Conservation (phyloP, 1,140 invertebrate genomes). For the Campoletis sonorensis region DNA sequence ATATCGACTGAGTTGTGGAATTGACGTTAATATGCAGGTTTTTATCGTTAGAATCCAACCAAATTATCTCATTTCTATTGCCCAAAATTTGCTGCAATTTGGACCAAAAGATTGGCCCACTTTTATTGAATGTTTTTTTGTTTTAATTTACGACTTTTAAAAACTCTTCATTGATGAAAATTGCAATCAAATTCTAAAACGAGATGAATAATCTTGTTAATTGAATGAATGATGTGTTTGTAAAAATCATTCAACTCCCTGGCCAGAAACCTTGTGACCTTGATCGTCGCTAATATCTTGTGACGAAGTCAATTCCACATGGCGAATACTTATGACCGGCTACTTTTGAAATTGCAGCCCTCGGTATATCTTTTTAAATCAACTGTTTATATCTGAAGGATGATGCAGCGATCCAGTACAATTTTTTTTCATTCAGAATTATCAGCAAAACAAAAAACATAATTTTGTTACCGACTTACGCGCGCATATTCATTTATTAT, state of each 20-base stretch:
- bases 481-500: background rate
- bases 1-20: background rate
- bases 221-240: background rate
- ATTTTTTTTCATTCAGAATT: constrained; percentile 15
- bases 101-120: too few relatives aligned
- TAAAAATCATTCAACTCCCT: too few relatives aligned
- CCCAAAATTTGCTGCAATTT: too few relatives aligned
- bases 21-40: background rate
- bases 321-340: too few relatives aligned
- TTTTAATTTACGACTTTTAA: too few relatives aligned
- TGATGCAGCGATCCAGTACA: background rate
- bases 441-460: background rate
- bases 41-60: background rate
- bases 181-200: too few relatives aligned
- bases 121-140: too few relatives aligned
- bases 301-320: constrained; percentile 6
- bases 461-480: background rate
- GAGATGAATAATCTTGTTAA: background rate
- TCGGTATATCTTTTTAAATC: background rate
- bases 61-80: too few relatives aligned
- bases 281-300: background rate
- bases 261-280: background rate
- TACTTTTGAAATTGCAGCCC: too few relatives aligned
- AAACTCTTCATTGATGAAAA: too few relatives aligned
- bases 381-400: background rate